These are phyloP conservation scores for Carpatolechia fugitivella DNA, from an alignment of 2,888 invertebrate species.

Conservation along the genomic window DNA sequence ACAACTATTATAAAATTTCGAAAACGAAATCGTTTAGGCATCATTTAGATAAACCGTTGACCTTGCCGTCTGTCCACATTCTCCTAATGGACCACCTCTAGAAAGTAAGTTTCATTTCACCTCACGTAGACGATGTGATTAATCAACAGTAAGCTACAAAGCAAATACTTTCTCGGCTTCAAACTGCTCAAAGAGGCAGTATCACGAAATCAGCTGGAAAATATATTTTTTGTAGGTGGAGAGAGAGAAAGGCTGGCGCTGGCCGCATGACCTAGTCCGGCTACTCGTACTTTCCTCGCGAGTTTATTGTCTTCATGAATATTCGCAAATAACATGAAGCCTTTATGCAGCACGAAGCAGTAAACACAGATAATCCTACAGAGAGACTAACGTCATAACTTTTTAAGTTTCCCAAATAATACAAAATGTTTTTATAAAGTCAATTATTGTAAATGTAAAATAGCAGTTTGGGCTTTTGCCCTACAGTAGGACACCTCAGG, in stretches of 20 bases:
- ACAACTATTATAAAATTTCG: no score
- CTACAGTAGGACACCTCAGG: no score
- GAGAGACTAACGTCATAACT: no score
- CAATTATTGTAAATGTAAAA: no score
- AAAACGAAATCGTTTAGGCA: neutral
- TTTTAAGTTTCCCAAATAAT: no score
- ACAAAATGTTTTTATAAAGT: no score
- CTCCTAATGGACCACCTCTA: constrained; percentile 3
- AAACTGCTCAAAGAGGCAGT: constrained; percentile 29
- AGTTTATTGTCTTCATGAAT: constrained; percentile 45
- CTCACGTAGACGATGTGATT: constrained; percentile 1
- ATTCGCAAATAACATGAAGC: constrained; percentile 17
- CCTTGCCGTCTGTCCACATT: neutral
- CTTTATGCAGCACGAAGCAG: neutral
- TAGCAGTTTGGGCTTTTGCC: no score
- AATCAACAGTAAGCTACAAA: constrained; percentile 25
- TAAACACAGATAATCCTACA: neutral
- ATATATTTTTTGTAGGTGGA: constrained; percentile 31
- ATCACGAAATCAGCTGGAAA: constrained; percentile 49
- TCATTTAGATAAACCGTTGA: neutral
- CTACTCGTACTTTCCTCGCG: constrained; percentile 57
- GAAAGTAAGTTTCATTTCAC: constrained; percentile 8
- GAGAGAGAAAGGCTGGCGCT: constrained; percentile 62
- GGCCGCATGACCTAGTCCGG: constrained; percentile 60
- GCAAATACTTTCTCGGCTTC: constrained; percentile 21